Evolutionary conservation across 2,888 invertebrate species (phyloP).

Genomic region (Eutolmus rufibarbis): DNA sequence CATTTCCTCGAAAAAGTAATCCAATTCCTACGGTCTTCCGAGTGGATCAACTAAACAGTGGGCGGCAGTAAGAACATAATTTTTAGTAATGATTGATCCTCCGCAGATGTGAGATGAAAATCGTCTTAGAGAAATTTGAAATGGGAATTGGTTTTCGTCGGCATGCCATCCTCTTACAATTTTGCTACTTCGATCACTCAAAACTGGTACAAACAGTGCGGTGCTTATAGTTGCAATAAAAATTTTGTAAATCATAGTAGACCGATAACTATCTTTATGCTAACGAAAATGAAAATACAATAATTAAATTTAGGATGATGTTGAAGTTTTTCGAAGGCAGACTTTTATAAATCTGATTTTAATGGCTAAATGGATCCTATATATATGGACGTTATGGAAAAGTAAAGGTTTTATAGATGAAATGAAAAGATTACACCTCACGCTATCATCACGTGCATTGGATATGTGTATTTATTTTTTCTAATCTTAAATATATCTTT

Average conservation of each 20-base stretch:
- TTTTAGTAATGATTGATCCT: slow-evolving; percentile 63
- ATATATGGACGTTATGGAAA: no score
- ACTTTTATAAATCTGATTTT: no score
- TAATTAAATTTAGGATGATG: no score
- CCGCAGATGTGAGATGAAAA: slow-evolving; percentile 64
- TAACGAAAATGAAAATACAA: no score
- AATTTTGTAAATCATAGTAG: neutral
- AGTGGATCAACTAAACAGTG: slow-evolving; percentile 63
- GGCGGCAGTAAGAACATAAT: slow-evolving; percentile 65
- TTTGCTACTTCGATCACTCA: neutral
- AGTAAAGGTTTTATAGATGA: no score
- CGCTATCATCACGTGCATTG: no score
- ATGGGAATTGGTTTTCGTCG: slow-evolving; percentile 38
- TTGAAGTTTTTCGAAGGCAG: no score
- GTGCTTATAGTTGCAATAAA: neutral
- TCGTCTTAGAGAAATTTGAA: slow-evolving; percentile 42
- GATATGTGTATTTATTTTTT: no score
- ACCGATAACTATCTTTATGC: neutral
- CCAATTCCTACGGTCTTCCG: neutral
- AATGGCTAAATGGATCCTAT: no score
- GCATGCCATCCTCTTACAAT: slow-evolving; percentile 46
- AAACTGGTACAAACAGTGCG: neutral
- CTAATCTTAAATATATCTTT: no score
- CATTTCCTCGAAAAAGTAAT: neutral
- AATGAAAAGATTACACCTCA: no score